Evolutionary conservation across 1,140 invertebrate genomes (phyloP), one percentile per base, ranked within the genome.

Genomic region (Acyrthosiphon pisum): DNA sequence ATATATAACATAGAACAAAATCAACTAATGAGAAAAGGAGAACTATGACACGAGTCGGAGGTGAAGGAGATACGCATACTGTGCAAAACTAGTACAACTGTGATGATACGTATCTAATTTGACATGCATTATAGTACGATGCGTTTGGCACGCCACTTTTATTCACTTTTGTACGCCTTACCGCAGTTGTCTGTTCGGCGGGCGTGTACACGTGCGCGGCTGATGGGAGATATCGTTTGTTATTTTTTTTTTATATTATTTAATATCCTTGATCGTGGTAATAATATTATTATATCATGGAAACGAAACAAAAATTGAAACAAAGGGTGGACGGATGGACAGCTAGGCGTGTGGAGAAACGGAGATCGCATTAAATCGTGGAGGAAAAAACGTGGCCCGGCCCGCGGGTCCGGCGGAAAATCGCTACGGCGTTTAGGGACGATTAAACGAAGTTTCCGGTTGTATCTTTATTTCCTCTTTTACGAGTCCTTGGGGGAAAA

Each of bases 381-480:
- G 23, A 37, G 8, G 23, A 37, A 44, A 44, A 68, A 76, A 26
- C 41, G 14, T 6, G 60, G 41, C 90, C 68, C 18, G 20, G 18
- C 11, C 37, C 44, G 46, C 30, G 68, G n/a, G 41, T 91, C 68
- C 44, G 44, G 90, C 14, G 3, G 68, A 83, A 48, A 91, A 91
- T 83, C 68, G 46, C n/a, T 50, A 91, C 41, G 56, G 20, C 68
- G 90, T 91, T 91, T 81, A 81, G 90, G 44, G 44, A 48, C 68
- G 90, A 91, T 91, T 81, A 91, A 81, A 81, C 41, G 30, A 91
- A 76, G 90, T 91, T 91, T 91, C 46, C 90, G 37, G 56, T 83
- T 22, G 90, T 91, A 83, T 91, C 90, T 81, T 91, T 91, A 81
- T 91, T 91, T 91, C 68, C 68, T 20, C 81, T 91, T 76, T 91